Evolutionary conservation across 2,888 invertebrate species (phyloP), one percentile per base, ranked within the genome.

Genomic region (Argyra leucocephala): DNA sequence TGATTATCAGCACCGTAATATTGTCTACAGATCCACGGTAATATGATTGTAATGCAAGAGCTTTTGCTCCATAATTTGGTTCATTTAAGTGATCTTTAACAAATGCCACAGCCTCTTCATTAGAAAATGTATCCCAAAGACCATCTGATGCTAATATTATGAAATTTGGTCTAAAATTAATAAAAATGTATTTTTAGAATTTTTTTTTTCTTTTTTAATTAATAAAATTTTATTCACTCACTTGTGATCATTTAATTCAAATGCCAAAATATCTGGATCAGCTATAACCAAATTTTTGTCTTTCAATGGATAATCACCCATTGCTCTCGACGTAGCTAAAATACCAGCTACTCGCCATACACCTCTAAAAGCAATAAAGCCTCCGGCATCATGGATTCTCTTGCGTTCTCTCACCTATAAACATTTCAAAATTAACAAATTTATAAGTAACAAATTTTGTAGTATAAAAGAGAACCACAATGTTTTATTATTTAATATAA

Each of bases 321-420:
- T 84, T 1, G 97, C 96, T 69, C 96, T 83, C 12, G 95, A 95
- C 37, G 95, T 96, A 15, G 96, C 96, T 70, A 96, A 82, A 71
- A 96, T 93, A 7, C 96, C 96, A 64, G 93, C 95, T 5, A 96
- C 96, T 71, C 96, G 82, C 96, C 96, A 96, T 1, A 96, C 96
- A 36, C 96, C 96, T 76, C 95, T 93, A 75, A 95, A 96, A 62
- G 92, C 91, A 63, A 97, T 92, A 75, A 93, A 93, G 22, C 97
- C 96, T 62, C 97, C 97, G 26, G 96, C 96, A 75, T 94, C 93
- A 75, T 91, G 91, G 73, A 97, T 97, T 69, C 96, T 84, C 75
- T 89, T 92, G 66, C 89, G 87, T 82, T 97, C 96, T 72, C 93
- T 86, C 70, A 90, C 87, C 91, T 92, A 74, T 22, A 78, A 75